Percentiles rank a stretch among this genome's conserved stretches.
Evolutionary conservation across 2,888 invertebrate genomes (phyloP).

Genomic region (Octodonta nipae): DNA sequence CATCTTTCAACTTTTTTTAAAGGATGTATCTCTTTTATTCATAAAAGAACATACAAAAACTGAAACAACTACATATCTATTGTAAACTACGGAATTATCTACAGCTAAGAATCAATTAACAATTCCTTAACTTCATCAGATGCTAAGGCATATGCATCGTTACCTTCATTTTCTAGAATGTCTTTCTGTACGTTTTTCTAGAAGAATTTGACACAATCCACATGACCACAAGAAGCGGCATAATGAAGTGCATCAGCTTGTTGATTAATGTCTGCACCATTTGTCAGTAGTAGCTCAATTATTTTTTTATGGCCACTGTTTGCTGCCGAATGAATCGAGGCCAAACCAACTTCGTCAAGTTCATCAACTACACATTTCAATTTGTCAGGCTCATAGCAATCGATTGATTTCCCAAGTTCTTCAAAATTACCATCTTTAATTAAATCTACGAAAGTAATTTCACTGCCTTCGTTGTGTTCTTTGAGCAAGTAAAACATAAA

Average conservation of each 20-base stretch:
- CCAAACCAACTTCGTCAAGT: conserved; percentile 61
- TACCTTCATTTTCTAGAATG: conserved; percentile 55
- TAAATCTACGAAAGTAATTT: conserved; percentile 55
- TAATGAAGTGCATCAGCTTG: conserved; percentile 66
- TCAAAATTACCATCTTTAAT: conserved; percentile 59
- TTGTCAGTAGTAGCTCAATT: conserved; percentile 45
- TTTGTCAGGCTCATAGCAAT: too few relatives aligned
- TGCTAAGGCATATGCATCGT: conserved; percentile 52
- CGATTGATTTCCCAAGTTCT: conserved; percentile 38
- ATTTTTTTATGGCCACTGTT: conserved; percentile 63
- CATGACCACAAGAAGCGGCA: conserved; percentile 72
- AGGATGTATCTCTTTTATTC: too few relatives aligned
- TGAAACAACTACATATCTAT: too few relatives aligned
- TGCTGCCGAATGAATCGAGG: conserved; percentile 80
- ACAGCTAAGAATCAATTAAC: too few relatives aligned
- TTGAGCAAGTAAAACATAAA: too few relatives aligned
- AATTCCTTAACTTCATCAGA: conserved; percentile 40
- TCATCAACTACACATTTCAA: conserved; percentile 34
- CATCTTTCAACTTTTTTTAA: too few relatives aligned
- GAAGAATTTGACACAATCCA: conserved; percentile 53
- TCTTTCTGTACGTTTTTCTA: conserved; percentile 54
- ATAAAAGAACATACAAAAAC: too few relatives aligned
- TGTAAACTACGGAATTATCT: too few relatives aligned
- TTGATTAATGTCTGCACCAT: conserved; percentile 53
- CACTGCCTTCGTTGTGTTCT: too few relatives aligned